Percentiles rank a stretch among this genome's conserved stretches.
Evolutionary conservation across 2,888 invertebrate species (phyloP).

Genomic region (Caenorhabditis plicata): DNA sequence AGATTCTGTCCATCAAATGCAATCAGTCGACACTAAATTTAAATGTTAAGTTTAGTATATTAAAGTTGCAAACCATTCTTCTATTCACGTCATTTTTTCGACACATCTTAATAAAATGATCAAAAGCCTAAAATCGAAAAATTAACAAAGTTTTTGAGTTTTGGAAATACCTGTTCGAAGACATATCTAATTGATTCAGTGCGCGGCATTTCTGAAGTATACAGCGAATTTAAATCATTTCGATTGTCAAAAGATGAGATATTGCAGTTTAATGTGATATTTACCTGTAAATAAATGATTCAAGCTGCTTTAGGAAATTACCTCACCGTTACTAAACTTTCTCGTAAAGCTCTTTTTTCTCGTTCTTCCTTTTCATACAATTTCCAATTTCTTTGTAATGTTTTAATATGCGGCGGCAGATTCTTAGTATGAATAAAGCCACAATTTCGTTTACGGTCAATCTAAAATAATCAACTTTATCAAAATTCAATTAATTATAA

Average conservation of each 20-base stretch:
- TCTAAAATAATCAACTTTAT: slow-evolving; percentile 51
- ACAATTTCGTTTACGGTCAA: slow-evolving; percentile 51
- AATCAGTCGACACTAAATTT: too few relatives aligned
- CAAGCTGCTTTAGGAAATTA: slow-evolving; percentile 9
- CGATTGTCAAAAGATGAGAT: slow-evolving; percentile 13
- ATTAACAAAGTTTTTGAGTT: too few relatives aligned
- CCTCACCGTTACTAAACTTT: slow-evolving; percentile 26
- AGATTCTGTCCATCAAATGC: too few relatives aligned
- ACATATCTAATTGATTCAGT: slow-evolving; percentile 9
- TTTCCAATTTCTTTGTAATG: slow-evolving; percentile 73
- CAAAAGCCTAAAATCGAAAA: too few relatives aligned
- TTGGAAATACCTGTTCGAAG: too few relatives aligned
- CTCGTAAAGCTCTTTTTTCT: slow-evolving; percentile 21
- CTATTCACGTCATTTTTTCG: too few relatives aligned
- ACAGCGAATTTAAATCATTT: neutral
- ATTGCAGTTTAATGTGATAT: slow-evolving; percentile 22
- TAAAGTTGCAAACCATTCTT: too few relatives aligned
- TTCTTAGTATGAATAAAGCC: slow-evolving; percentile 74
- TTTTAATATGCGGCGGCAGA: slow-evolving; percentile 77
- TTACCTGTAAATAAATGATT: slow-evolving; percentile 20
- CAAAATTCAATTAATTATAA: neutral
- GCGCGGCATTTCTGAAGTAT: slow-evolving; percentile 29
- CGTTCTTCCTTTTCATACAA: slow-evolving; percentile 73
- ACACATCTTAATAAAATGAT: too few relatives aligned
- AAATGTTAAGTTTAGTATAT: too few relatives aligned